phyloP scores from a whole-genome alignment of 2,888 invertebrate species.

The Lypha dubia region DNA sequence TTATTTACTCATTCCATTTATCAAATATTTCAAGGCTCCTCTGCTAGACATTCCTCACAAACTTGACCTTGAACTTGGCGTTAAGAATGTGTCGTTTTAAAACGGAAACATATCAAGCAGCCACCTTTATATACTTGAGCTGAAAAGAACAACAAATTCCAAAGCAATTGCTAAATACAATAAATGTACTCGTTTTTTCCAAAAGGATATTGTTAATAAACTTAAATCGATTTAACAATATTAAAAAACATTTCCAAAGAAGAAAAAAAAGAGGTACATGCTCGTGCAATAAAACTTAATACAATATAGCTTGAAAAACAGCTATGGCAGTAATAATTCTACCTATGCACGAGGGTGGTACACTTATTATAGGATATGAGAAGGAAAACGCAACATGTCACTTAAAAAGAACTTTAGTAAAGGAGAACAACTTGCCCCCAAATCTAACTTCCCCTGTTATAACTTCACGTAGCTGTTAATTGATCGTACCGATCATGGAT shows the following conservation, averaged over 20 bases:
- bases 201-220: conserved; percentile 64
- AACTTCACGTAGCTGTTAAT: too few species aligned
- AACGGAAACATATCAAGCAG: conserved; percentile 38
- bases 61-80: conserved; percentile 61
- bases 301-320: not conserved
- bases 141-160: conserved; percentile 7
- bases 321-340: not conserved
- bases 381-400: not conserved
- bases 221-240: conserved; percentile 67
- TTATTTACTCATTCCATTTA: conserved; percentile 24
- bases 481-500: too few species aligned
- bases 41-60: conserved; percentile 9
- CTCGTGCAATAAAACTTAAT: conserved; percentile 3
- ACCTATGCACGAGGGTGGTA: not conserved
- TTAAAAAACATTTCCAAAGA: conserved; percentile 15
- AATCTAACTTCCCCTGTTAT: too few species aligned
- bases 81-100: conserved; percentile 45
- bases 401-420: too few species aligned
- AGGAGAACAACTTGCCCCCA: too few species aligned
- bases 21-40: conserved; percentile 53
- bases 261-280: not conserved
- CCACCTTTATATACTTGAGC: conserved; percentile 25
- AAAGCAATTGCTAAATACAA: conserved; percentile 2
- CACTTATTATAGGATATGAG: not conserved
- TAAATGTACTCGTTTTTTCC: not conserved